These are phyloP conservation scores for Pygoscelis adeliae DNA, from an alignment of 2,113 vertebrate genomes.

Conservation along the genomic window DNA sequence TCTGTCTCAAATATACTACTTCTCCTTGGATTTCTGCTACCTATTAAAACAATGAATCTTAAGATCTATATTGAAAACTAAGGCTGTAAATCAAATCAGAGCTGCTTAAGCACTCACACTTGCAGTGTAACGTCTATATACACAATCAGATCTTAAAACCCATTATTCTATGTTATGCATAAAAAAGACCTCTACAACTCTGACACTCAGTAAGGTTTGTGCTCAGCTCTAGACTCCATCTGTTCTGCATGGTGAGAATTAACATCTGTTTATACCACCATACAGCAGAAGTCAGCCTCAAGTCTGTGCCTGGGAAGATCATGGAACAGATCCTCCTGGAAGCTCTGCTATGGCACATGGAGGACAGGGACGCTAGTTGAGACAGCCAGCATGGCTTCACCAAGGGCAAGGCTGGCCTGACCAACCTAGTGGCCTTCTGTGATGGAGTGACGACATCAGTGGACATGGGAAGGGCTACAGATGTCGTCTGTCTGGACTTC, in stretches of 20 bases:
- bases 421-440: neutral
- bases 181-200: neutral
- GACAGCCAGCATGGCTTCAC: neutral
- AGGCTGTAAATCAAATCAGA: neutral
- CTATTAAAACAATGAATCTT: constrained; percentile 41
- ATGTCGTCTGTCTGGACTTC: neutral
- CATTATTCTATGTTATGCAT: neutral
- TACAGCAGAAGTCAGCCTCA: neutral
- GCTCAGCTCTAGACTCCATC: neutral
- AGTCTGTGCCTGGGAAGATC: neutral
- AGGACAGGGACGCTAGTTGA: neutral
- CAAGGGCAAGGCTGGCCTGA: neutral
- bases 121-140: neutral
- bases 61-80: neutral
- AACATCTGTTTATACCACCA: neutral
- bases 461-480: neutral
- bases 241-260: neutral
- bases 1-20: constrained; percentile 81
- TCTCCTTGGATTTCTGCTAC: constrained; percentile 82
- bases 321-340: neutral
- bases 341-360: neutral
- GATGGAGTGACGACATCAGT: neutral
- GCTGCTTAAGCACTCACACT: neutral
- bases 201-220: neutral
- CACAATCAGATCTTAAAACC: neutral